Evolutionary conservation across 2,797 vertebrate species (phyloP).

Genomic region (Eremophila alpestris): DNA sequence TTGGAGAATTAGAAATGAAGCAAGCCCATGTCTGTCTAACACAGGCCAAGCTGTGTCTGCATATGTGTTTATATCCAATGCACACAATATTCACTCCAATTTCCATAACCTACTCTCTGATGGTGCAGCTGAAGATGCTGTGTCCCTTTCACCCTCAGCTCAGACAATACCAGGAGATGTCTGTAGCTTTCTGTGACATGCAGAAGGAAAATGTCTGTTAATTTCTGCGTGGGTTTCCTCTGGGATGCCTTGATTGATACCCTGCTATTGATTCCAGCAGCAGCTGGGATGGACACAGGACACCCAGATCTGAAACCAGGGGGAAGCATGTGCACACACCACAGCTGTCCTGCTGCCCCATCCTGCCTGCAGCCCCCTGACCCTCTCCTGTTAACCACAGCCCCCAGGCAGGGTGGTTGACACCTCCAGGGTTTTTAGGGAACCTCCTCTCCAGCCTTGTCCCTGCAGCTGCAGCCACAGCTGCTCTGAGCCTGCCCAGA

Average conservation of each 20-base stretch:
- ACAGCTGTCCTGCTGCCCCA: neutral
- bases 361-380: neutral
- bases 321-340: neutral
- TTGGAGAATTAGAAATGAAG: neutral
- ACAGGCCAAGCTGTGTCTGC: neutral
- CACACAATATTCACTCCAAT: accelerated
- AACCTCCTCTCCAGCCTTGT: neutral
- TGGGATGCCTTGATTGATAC: slow-evolving; percentile 13
- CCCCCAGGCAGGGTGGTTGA: neutral
- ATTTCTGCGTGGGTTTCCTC: neutral
- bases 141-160: neutral
- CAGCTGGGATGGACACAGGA: neutral
- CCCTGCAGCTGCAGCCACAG: accelerated
- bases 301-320: accelerated
- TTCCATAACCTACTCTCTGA: neutral
- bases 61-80: neutral
- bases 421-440: neutral
- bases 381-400: neutral
- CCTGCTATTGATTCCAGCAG: neutral
- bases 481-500: accelerated
- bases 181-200: neutral
- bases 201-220: slow-evolving; percentile 11
- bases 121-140: neutral
- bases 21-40: neutral
- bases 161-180: neutral